Percentiles rank a stretch among this genome's conserved stretches.
phyloP scores from a whole-genome alignment of 2,888 invertebrate genomes.

The Seira sanloemensis region DNA sequence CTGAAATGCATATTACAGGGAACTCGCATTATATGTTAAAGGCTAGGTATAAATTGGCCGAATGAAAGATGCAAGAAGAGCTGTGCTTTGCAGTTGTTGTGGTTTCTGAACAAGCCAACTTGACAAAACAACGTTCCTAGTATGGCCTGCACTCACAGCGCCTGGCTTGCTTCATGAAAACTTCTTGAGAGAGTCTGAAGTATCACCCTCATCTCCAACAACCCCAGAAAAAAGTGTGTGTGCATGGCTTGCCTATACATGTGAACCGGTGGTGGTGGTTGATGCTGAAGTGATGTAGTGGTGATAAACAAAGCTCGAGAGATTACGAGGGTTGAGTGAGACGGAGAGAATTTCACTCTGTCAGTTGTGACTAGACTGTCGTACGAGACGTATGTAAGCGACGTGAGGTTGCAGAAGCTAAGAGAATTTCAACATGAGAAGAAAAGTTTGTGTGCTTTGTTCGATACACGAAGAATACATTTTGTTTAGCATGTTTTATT shows the following conservation, averaged over 20 bases:
- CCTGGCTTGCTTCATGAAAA: no score
- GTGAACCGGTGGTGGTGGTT: conserved; percentile 5
- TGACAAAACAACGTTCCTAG: no score
- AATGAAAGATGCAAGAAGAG: conserved; percentile 21
- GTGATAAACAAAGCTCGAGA: conserved; percentile 4
- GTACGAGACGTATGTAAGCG: conserved; percentile 50
- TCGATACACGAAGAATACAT: no score
- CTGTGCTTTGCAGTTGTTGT: conserved; percentile 31
- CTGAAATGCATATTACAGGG: conserved; percentile 40
- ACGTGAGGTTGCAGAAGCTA: conserved; percentile 17
- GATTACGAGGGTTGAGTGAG: conserved; percentile 19
- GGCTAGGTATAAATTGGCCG: conserved; percentile 61
- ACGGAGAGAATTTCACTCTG: conserved; percentile 31
- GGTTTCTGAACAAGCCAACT: no score
- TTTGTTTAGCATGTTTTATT: no score
- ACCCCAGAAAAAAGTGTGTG: not conserved
- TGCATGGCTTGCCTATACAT: no score
- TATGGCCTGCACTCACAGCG: no score
- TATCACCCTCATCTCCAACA: not conserved
- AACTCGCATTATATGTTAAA: conserved; percentile 65
- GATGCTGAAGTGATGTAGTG: not conserved
- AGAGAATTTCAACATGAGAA: not conserved
- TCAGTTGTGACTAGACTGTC: conserved; percentile 63
- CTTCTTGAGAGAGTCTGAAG: not conserved
- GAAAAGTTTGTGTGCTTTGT: not conserved